Conservation (phyloP, 2,888 invertebrate genomes). For the Meghimatium bilineatum region DNA sequence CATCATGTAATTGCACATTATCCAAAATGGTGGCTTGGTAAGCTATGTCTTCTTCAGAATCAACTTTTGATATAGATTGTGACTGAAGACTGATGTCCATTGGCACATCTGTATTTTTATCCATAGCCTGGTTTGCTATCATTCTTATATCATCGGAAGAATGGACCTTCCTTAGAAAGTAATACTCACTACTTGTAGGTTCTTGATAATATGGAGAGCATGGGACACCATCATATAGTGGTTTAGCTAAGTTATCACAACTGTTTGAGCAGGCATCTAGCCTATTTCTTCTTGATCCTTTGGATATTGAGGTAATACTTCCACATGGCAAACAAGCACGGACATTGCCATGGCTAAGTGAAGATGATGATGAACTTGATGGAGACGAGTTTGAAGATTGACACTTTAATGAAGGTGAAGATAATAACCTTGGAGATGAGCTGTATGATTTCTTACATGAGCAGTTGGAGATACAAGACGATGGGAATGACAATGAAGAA, state of each 20-base stretch:
- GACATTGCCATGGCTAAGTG: conserved; percentile 6
- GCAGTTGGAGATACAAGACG: conserved; percentile 47
- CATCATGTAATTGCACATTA: background rate
- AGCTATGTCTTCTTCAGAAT: background rate
- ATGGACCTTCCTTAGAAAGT: background rate
- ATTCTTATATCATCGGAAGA: conserved; percentile 30
- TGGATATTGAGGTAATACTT: conserved; percentile 24
- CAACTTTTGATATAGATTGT: background rate
- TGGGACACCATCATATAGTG: conserved; percentile 3
- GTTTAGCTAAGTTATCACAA: conserved; percentile 26
- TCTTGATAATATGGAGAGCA: background rate
- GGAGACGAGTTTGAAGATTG: conserved; percentile 19
- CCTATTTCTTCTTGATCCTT: conserved; percentile 6
- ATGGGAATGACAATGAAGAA: conserved; percentile 38
- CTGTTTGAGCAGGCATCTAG: conserved; percentile 17
- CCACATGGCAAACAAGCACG: conserved; percentile 38
- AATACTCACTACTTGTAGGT: background rate
- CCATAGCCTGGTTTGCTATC: background rate
- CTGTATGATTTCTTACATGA: conserved; percentile 33
- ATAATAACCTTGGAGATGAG: conserved; percentile 12
- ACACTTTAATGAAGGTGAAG: conserved; percentile 30
- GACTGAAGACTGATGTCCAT: background rate
- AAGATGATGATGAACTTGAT: background rate
- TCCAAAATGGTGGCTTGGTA: background rate
- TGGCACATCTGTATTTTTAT: background rate